These are phyloP conservation scores for Aldabrachelys gigantea DNA, from an alignment of 2,113 vertebrate species.

Conservation along the genomic window DNA sequence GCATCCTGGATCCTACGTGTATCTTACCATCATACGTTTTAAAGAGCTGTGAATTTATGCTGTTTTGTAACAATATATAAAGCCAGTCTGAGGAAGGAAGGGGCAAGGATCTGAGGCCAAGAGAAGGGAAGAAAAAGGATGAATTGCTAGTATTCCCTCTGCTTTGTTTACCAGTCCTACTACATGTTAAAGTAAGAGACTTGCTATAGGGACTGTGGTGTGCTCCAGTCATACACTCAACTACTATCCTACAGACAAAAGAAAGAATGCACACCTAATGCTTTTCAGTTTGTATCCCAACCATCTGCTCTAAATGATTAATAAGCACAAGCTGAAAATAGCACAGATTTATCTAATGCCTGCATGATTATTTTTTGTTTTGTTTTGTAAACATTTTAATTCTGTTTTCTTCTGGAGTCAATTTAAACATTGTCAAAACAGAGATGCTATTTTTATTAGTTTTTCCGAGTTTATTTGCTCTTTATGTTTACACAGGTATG, in stretches of 20 bases:
- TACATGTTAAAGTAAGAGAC: neutral
- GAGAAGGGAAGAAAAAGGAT: neutral
- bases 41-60: neutral
- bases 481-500: neutral
- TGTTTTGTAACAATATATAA: neutral
- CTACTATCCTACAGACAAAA: neutral
- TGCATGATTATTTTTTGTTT: constrained; percentile 38
- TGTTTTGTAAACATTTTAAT: constrained; percentile 40
- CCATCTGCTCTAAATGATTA: constrained; percentile 69
- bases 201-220: neutral
- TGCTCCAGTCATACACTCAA: accelerated
- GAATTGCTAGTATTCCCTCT: neutral
- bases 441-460: neutral
- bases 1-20: neutral
- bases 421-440: constrained; percentile 51
- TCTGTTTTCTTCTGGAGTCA: constrained; percentile 45
- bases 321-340: constrained; percentile 68
- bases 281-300: constrained; percentile 35
- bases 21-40: neutral
- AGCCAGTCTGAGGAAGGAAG: neutral
- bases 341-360: constrained; percentile 59
- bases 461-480: constrained; percentile 44
- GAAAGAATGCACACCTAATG: constrained; percentile 25
- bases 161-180: neutral
- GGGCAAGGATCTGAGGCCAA: neutral